Conservation (phyloP, 2,113 vertebrate genomes). For the Melanerpes aurifrons region DNA sequence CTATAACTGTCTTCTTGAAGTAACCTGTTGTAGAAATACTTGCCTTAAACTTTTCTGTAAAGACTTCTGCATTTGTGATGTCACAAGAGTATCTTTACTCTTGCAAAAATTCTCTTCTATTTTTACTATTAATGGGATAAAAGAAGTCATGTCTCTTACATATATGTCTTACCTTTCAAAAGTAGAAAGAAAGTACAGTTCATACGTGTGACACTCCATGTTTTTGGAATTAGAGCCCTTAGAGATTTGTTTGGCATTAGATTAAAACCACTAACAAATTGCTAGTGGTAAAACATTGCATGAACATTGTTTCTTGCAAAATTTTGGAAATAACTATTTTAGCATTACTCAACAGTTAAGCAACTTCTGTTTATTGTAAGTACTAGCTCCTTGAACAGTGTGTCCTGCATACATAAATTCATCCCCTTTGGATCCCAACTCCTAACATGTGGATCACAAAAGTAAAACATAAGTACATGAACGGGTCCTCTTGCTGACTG, state of each 20-base stretch:
- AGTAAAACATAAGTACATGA: constrained; percentile 38
- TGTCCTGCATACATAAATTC: constrained; percentile 65
- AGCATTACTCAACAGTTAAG: constrained; percentile 65
- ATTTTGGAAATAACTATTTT: constrained; percentile 71
- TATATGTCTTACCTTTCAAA: constrained; percentile 5
- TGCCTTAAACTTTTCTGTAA: background rate
- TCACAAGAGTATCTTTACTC: background rate
- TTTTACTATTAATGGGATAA: background rate
- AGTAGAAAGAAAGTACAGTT: background rate
- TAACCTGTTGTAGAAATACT: background rate
- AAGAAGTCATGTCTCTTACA: background rate
- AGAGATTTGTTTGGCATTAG: constrained; percentile 61
- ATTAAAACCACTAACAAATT: constrained; percentile 73
- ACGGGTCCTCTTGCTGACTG: constrained; percentile 1
- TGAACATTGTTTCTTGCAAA: constrained; percentile 76
- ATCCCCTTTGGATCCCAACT: constrained; percentile 39
- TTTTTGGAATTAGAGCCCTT: constrained; percentile 59
- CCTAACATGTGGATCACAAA: constrained; percentile 51
- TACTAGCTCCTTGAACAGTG: constrained; percentile 48
- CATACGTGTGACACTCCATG: background rate
- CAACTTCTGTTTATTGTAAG: constrained; percentile 58
- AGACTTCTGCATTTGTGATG: background rate
- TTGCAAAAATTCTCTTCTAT: background rate
- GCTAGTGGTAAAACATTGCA: constrained; percentile 69
- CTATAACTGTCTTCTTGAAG: background rate